Evolutionary conservation across 1,140 invertebrate genomes (phyloP), one percentile per base, ranked within the genome.

Genomic region (Trissolcus basalis): DNA sequence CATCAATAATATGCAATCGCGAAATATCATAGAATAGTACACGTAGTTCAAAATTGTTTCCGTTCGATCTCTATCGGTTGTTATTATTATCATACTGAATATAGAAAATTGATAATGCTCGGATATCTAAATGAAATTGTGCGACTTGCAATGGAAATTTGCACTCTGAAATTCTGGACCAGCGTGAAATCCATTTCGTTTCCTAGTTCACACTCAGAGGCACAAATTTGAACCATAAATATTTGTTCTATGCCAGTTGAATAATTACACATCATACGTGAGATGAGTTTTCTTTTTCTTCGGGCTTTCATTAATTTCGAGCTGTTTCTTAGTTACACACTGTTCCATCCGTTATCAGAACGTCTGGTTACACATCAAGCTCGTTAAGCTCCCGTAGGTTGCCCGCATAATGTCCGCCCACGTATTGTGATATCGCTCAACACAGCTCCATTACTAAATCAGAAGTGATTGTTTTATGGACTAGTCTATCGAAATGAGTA

Each of bases 301-400:
- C n/a, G n/a, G n/a, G 19, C 6, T 3, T 27, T 6, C 6, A 27
- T 27, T 27, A 1, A 27, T 27, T 27, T 27, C 6, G 19, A 3
- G 6, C 6, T 27, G 6, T 27, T 27, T 27, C 19, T 27, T 27
- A 27, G 19, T 6, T 27, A 27, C 55, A 59, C 73, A 74, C 80
- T 80, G 81, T 84, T 85, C 78, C 79, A 85, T 86, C 84, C 77
- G 80, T 77, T 83, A 86, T 84, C 84, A 86, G 19, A 85, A 80
- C 83, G 82, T 84, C 82, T 77, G 72, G 79, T 86, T 82, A 82
- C 79, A 80, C 78, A 77, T 82, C 76, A 83, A 50, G 41, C 67
- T 58, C 16, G 14, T 68, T 49, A 58, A 65, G 47, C 61, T 75
- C 64, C 55, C 43, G 43, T 49, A 44, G 60, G 60, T 74, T 60